Conservation (phyloP, 2,888 invertebrate species). For the Platycnemis pennipes region DNA sequence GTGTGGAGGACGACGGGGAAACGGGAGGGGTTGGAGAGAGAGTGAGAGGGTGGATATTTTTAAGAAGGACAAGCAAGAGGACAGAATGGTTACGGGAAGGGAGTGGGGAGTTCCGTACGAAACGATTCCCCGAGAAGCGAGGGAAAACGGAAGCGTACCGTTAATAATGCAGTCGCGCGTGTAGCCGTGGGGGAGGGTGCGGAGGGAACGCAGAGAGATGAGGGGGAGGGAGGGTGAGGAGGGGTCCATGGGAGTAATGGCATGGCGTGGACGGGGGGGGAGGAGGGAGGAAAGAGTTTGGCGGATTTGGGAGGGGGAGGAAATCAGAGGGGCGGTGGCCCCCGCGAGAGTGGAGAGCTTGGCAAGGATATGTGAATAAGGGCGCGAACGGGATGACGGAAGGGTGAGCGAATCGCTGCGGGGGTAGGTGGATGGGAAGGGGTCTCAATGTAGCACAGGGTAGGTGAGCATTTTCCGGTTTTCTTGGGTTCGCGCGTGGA, state of each 20-base stretch:
- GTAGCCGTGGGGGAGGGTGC: conserved; percentile 7
- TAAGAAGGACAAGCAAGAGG: conserved; percentile 23
- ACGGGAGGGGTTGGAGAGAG: too few relatives aligned
- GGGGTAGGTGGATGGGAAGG: conserved; percentile 1
- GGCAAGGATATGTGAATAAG: conserved; percentile 45
- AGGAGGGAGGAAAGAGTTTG: neutral
- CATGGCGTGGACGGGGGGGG: neutral
- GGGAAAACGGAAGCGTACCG: conserved; percentile 47
- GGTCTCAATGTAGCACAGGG: neutral
- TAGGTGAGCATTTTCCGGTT: neutral
- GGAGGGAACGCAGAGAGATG: neutral
- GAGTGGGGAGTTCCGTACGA: neutral
- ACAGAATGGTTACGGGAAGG: conserved; percentile 10
- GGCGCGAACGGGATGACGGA: conserved; percentile 32
- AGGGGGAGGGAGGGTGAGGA: neutral
- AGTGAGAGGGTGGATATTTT: neutral
- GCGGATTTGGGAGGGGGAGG: neutral
- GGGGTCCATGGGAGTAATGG: conserved; percentile 3
- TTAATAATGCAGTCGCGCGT: conserved; percentile 62
- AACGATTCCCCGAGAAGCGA: conserved; percentile 46
- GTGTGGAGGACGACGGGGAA: neutral
- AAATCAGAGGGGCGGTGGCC: neutral
- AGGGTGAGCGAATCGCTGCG: neutral
- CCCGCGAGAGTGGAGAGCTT: neutral
- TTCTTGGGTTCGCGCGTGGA: neutral